Conservation (phyloP, 2,113 vertebrate genomes). For the Ailurus styani region DNA sequence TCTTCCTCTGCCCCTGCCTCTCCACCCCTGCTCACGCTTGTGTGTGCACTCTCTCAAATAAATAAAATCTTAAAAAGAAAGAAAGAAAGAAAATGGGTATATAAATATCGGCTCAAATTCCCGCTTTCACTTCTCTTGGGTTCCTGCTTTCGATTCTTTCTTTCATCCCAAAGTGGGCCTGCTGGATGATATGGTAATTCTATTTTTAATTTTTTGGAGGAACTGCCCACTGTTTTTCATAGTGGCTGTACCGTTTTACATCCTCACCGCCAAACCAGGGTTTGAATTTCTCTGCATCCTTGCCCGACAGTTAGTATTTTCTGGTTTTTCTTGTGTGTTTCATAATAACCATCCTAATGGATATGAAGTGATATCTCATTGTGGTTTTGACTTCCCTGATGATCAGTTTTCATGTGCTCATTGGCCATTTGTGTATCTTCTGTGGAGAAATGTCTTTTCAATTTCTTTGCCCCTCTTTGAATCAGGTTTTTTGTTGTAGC, state of each 20-base stretch:
- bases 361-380: background rate
- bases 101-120: background rate
- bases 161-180: background rate
- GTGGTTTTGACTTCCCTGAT: slow-evolving; percentile 3
- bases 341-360: background rate
- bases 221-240: background rate
- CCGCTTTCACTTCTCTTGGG: background rate
- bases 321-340: background rate
- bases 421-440: background rate
- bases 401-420: slow-evolving; percentile 1
- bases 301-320: background rate
- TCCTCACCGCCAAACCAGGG: background rate
- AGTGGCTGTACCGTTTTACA: background rate
- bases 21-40: background rate
- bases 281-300: background rate
- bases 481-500: background rate
- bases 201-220: background rate
- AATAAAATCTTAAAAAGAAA: background rate
- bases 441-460: background rate
- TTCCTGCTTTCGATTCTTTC: background rate
- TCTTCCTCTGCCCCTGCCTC: background rate
- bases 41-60: background rate
- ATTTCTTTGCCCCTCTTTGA: background rate
- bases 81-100: background rate
- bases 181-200: background rate